Conservation (phyloP, 2,113 vertebrate genomes). For the Platichthys flesus region DNA sequence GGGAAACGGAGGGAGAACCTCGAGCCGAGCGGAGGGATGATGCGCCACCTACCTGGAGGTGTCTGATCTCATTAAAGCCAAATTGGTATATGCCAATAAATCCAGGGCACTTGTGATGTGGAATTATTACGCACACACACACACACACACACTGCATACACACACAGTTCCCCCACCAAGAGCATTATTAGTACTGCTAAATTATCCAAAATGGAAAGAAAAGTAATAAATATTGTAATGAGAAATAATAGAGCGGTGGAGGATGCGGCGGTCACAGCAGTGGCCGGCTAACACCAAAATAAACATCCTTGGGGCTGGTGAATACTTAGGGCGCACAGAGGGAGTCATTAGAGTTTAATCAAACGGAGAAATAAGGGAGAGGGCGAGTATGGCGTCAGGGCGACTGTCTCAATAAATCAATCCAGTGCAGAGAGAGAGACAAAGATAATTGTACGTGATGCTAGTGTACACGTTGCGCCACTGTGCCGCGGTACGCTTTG, state of each 20-base stretch:
- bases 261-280: constrained; percentile 64
- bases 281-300: constrained; percentile 77
- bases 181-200: constrained; percentile 89
- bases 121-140: constrained; percentile 85
- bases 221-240: constrained; percentile 89
- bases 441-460: constrained; percentile 22
- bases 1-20: constrained; percentile 73
- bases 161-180: constrained; percentile 69
- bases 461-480: constrained; percentile 17
- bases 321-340: constrained; percentile 70
- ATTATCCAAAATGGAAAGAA: constrained; percentile 90
- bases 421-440: constrained; percentile 9
- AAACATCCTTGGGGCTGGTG: constrained; percentile 73
- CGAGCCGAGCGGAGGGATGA: constrained; percentile 62
- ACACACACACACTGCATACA: constrained; percentile 19
- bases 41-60: constrained; percentile 88
- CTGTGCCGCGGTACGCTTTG: constrained; percentile 13
- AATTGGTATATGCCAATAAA: constrained; percentile 97
- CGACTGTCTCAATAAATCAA: constrained; percentile 70
- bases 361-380: constrained; percentile 40
- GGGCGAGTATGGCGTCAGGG: constrained; percentile 47
- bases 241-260: constrained; percentile 68
- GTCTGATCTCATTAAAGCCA: constrained; percentile 98
- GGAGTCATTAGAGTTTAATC: constrained; percentile 70
- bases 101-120: constrained; percentile 86